phyloP scores from a whole-genome alignment of 2,113 vertebrate genomes.

The Lophotis ruficrista region DNA sequence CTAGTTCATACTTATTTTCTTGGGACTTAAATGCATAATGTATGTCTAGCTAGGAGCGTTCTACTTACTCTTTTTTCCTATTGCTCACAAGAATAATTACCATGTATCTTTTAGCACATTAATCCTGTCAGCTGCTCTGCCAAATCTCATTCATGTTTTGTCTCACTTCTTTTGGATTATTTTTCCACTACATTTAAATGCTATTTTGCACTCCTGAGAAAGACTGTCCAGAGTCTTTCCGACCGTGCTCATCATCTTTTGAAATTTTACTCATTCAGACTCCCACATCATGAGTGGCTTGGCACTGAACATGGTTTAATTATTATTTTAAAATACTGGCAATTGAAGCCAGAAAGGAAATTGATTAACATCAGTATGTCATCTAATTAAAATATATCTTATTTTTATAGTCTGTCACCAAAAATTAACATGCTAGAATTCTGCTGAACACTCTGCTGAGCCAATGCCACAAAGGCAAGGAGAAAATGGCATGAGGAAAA shows the following conservation, averaged over 20 bases:
- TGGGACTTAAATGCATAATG: neutral
- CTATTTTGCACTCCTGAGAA: neutral
- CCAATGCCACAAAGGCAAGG: neutral
- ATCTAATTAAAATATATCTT: constrained; percentile 7
- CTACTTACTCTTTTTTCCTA: neutral
- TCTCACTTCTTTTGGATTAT: neutral
- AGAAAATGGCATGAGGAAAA: neutral
- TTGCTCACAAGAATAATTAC: neutral
- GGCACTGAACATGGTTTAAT: neutral
- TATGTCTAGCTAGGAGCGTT: neutral
- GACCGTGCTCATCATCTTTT: neutral
- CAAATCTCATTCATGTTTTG: neutral
- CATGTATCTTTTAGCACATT: neutral
- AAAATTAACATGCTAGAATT: neutral
- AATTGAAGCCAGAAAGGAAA: neutral
- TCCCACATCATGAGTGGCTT: neutral
- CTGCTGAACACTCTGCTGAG: neutral
- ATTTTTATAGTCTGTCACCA: neutral
- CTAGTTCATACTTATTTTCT: neutral
- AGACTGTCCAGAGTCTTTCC: neutral
- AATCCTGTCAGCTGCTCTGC: neutral
- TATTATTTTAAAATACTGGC: neutral
- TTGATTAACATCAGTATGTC: neutral
- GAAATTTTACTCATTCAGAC: neutral
- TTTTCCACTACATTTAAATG: neutral